A percentile compares a stretch with the other conserved stretches of the same genome.
Conservation (phyloP, 2,797 vertebrate species). For the Staurois parvus region DNA sequence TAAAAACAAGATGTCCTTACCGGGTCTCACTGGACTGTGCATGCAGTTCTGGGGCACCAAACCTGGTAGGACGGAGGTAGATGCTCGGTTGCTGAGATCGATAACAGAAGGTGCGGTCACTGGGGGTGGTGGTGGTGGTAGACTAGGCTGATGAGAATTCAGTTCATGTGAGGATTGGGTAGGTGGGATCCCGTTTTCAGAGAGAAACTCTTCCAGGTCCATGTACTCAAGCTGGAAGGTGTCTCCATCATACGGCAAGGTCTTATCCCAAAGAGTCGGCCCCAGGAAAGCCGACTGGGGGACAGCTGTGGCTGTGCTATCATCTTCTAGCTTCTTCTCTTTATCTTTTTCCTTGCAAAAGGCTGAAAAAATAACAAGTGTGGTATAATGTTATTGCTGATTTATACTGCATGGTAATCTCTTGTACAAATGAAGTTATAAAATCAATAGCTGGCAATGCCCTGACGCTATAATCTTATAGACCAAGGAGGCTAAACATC, state of each 20-base stretch:
- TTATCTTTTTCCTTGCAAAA: slow-evolving; percentile 91
- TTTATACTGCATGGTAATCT: neutral
- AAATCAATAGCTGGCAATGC: neutral
- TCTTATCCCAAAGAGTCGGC: slow-evolving; percentile 98
- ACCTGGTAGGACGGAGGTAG: slow-evolving; percentile 83
- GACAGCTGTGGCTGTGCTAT: slow-evolving; percentile 79
- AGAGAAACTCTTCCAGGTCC: slow-evolving; percentile 98
- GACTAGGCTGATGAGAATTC: slow-evolving; percentile 77
- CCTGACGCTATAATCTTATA: too few species aligned
- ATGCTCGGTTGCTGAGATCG: slow-evolving; percentile 90
- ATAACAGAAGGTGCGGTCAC: slow-evolving; percentile 82
- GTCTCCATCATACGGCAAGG: slow-evolving; percentile 94
- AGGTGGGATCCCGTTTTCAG: slow-evolving; percentile 95
- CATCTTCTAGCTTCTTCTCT: slow-evolving; percentile 94
- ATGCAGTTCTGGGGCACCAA: slow-evolving; percentile 86
- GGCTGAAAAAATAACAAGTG: slow-evolving; percentile 72
- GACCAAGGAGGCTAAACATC: too few species aligned
- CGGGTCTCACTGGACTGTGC: slow-evolving; percentile 87
- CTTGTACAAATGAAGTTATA: neutral
- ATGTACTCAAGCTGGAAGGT: slow-evolving; percentile 99
- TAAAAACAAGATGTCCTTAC: slow-evolving; percentile 73
- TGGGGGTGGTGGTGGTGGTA: slow-evolving; percentile 79
- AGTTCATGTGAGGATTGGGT: slow-evolving; percentile 85
- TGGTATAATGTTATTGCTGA: neutral
- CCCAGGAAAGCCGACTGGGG: slow-evolving; percentile 96